Base-by-base conservation (phyloP, 2,797 vertebrate species). In the Hydrophis major region DNA sequence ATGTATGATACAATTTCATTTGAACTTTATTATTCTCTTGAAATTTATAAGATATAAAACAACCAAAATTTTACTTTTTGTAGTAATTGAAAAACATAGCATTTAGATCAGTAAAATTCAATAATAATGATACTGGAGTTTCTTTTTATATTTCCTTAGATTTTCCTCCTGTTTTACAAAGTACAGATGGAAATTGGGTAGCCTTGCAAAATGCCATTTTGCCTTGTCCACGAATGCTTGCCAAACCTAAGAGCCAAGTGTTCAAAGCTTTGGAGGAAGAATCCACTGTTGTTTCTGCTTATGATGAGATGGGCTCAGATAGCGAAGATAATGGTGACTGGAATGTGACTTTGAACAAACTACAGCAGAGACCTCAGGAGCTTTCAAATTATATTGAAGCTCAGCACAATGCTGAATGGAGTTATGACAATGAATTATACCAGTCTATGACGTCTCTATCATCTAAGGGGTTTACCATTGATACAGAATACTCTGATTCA, bases 121-220 rank as follows among this genome's bases (percentile, higher is more conserved):
- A n/a, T 91, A 27, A 2, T n/a, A 60, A n/a, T 90, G 50, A 28
- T 55, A 91, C 32, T 56, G 12, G 22, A 63, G 89, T 4, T 92
- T 93, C 50, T 83, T 93, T 57, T 0, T 0, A 90, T 95, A 86
- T 88, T 56, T 63, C 90, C 66, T 42, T 93, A 98, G 98, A 93
- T 91, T 96, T 97, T 0, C 98, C 98, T 92, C 97, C 98, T 56
- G 97, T 99, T 93, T 96, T 99, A 55, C 98, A 99, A 95, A 99
- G 99, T 94, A 98, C 98, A 0, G 99, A 99, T 3, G 99, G 99
- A n/a, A 99, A 99, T 97, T 99, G 99, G 99, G 98, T 99, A 3
- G 98, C 98, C 94, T 95, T 99, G 96, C 98, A 99, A 97, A 99
- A 98, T 3, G 95, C 98, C 47, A 32, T 97, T 47, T 96, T 97